A percentile compares a stretch with the other conserved stretches of the same genome.
Evolutionary conservation across 2,888 invertebrate species (phyloP).

Genomic region (Melanostoma mellinum): DNA sequence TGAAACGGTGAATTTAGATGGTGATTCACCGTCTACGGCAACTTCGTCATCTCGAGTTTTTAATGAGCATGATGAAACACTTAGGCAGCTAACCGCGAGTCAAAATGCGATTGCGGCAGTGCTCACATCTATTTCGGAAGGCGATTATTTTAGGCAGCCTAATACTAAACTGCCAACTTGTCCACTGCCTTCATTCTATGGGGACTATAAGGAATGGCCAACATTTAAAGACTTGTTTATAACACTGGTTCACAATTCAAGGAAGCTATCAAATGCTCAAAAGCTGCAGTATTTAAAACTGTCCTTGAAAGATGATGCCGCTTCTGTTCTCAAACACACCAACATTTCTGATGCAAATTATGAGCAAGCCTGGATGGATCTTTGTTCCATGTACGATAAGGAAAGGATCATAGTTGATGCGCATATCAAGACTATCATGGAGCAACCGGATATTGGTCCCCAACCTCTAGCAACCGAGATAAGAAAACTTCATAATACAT

Average conservation of each 20-base stretch:
- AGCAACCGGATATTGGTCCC: neutral
- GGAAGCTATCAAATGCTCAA: too few species aligned
- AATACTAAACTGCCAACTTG: too few species aligned
- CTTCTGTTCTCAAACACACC: neutral
- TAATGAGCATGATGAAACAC: too few species aligned
- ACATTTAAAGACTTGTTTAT: constrained; percentile 6
- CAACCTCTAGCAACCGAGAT: neutral
- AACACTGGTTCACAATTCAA: neutral
- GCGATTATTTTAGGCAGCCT: too few species aligned
- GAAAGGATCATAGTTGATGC: constrained; percentile 3
- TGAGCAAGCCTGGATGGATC: constrained; percentile 3
- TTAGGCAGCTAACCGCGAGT: too few species aligned
- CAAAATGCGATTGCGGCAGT: constrained; percentile 1
- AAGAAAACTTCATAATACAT: neutral
- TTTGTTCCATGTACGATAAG: constrained; percentile 5
- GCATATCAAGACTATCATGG: constrained; percentile 7
- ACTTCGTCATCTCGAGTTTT: too few species aligned
- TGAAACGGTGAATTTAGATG: too few species aligned
- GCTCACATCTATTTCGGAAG: neutral
- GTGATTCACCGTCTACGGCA: too few species aligned
- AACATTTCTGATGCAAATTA: too few species aligned
- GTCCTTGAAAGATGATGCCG: constrained; percentile 16
- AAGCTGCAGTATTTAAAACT: neutral
- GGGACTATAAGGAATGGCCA: constrained; percentile 2
- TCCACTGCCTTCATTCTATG: constrained; percentile 1